Evolutionary conservation across 2,113 vertebrate species (phyloP).

Genomic region (Zosterops lateralis): DNA sequence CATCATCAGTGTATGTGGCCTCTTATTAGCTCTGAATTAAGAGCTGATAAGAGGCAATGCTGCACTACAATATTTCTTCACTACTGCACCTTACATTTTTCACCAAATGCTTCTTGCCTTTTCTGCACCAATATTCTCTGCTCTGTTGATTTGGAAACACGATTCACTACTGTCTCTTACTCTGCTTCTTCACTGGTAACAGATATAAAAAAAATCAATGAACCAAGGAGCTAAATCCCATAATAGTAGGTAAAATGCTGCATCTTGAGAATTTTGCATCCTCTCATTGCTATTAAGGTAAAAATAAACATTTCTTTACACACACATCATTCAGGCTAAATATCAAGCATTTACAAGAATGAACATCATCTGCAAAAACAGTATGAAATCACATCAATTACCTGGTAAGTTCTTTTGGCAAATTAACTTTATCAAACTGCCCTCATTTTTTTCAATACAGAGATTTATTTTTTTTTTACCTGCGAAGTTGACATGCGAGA

Average conservation of each 20-base stretch:
- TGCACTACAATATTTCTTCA: background rate
- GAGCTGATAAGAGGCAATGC: too few relatives aligned
- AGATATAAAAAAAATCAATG: background rate
- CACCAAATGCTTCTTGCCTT: background rate
- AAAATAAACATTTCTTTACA: background rate
- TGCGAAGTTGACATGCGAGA: slow-evolving; percentile 97
- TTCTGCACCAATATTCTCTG: background rate
- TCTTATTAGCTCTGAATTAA: background rate
- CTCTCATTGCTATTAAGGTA: background rate
- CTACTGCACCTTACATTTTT: background rate
- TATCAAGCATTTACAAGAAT: background rate
- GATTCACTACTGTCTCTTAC: background rate
- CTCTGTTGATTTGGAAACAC: background rate
- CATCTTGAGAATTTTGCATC: background rate
- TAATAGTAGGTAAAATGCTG: background rate
- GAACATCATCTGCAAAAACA: background rate
- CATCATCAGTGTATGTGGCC: fast-evolving
- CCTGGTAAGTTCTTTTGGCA: background rate
- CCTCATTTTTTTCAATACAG: background rate
- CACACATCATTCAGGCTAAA: background rate
- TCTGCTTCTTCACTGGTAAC: background rate
- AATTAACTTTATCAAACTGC: background rate
- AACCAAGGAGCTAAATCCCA: background rate
- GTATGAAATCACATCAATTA: background rate
- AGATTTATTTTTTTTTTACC: slow-evolving; percentile 70